Percentiles rank a stretch among this genome's conserved stretches.
phyloP scores from a whole-genome alignment of 2,113 vertebrate species.

The Alces alces region DNA sequence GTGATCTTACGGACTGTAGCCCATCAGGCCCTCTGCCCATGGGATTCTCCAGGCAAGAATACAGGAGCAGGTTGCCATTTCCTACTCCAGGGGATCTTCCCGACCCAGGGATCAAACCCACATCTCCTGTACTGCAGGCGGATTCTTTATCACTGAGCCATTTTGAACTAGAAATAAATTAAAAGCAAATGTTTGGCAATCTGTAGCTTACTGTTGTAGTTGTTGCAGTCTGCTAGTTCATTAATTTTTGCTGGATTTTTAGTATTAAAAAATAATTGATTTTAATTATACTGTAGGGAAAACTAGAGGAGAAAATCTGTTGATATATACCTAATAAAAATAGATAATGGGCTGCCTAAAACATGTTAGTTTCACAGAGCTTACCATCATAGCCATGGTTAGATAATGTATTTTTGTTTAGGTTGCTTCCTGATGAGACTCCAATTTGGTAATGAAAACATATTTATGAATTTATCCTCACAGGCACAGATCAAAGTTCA shows the following conservation, averaged over 20 bases:
- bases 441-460: conserved; percentile 67
- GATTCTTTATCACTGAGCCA: background rate
- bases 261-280: background rate
- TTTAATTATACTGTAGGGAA: background rate
- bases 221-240: background rate
- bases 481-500: conserved; percentile 69
- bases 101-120: background rate
- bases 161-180: background rate
- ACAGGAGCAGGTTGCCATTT: background rate
- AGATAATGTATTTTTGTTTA: background rate
- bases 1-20: background rate
- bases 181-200: background rate
- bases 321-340: background rate
- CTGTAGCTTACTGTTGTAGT: background rate
- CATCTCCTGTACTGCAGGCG: background rate
- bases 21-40: background rate
- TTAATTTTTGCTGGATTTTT: background rate
- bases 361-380: background rate
- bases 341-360: background rate
- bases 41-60: background rate
- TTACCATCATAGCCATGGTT: background rate
- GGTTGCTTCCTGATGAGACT: conserved; percentile 59
- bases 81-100: background rate
- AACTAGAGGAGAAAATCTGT: background rate
- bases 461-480: conserved; percentile 59